A percentile compares a stretch with the other conserved stretches of the same genome.
These are phyloP conservation scores for Drosophila neocordata DNA, from an alignment of 1,140 invertebrate species.

Conservation along the genomic window DNA sequence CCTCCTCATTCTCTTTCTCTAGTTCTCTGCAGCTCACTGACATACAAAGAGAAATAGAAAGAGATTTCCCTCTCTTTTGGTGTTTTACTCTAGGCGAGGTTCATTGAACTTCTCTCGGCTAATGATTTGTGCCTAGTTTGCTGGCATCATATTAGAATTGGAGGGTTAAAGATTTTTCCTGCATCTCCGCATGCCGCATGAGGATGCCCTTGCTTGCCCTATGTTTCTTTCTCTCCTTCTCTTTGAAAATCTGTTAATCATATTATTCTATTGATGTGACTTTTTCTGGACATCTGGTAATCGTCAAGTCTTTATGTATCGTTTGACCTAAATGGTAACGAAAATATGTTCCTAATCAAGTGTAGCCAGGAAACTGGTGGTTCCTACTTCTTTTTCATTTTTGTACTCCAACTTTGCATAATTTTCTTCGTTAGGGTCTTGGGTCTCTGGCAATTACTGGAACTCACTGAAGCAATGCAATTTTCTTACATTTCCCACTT, in stretches of 20 bases:
- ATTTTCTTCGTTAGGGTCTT: constrained; percentile 33
- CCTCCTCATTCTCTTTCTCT: neutral
- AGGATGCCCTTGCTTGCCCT: constrained; percentile 50
- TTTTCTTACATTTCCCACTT: constrained; percentile 47
- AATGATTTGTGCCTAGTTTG: constrained; percentile 64
- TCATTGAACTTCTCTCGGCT: constrained; percentile 67
- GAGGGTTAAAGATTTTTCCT: constrained; percentile 64
- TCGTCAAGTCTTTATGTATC: constrained; percentile 33
- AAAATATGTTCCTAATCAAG: constrained; percentile 32
- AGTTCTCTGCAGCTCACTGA: no score
- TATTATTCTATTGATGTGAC: constrained; percentile 40
- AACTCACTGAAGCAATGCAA: constrained; percentile 67
- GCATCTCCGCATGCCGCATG: constrained; percentile 43
- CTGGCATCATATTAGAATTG: neutral
- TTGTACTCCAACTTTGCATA: constrained; percentile 51
- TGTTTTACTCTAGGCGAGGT: constrained; percentile 40
- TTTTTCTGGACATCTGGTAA: constrained; percentile 43
- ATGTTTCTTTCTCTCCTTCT: constrained; percentile 11
- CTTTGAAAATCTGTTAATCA: constrained; percentile 68
- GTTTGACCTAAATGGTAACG: constrained; percentile 51
- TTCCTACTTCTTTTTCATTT: neutral
- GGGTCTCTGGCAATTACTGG: constrained; percentile 47
- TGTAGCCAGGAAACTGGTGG: constrained; percentile 9
- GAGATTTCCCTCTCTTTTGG: constrained; percentile 2
- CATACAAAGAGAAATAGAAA: constrained; percentile 24